Evolutionary conservation across 1,140 invertebrate species (phyloP), one percentile per base, ranked within the genome.

Genomic region (Rhizoglyphus robini): DNA sequence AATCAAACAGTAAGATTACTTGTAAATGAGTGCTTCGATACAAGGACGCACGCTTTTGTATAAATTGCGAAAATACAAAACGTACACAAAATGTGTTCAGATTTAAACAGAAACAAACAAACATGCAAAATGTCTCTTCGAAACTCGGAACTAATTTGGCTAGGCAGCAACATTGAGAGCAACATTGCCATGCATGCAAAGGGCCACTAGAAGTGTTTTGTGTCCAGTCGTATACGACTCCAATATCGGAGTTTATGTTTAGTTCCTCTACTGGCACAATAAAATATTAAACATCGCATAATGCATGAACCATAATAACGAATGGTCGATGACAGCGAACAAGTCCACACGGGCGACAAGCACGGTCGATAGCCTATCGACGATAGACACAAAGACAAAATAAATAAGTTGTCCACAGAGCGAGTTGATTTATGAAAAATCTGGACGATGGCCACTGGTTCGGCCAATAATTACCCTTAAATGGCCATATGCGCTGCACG

Each of bases 371-470:
- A n/a, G n/a, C n/a, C n/a, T n/a, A n/a, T n/a, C n/a, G n/a, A n/a
- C 23, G 41, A 23, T 23, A 23, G 41, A 23, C 41, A 46, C 23
- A 46, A 23, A 23, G 41, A 15, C 8, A 54, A 32, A 23, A 54
- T 8, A 54, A 23, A 54, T 54, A 54, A 54, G 23, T 54, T 54
- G 51, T 23, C 41, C 41, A 23, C 41, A 46, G 20, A 54, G 23
- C 8, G 23, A 54, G 51, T 54, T 54, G 51, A 54, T 54, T 54
- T 54, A 54, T 54, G 51, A 54, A 54, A 54, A 54, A 54, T 54
- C 51, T 23, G 23, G 8, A 54, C 36, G 36, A 41, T 41, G 36
- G 36, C 8, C 41, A 23, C 41, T 46, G 41, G 41, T 15, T 46
- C 41, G 41, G 23, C 15, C 15, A 23, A 23, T n/a, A n/a, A n/a